Percentiles rank a stretch among this genome's conserved stretches.
Conservation (phyloP, 2,797 vertebrate genomes). For the Sebastes matsubarae region DNA sequence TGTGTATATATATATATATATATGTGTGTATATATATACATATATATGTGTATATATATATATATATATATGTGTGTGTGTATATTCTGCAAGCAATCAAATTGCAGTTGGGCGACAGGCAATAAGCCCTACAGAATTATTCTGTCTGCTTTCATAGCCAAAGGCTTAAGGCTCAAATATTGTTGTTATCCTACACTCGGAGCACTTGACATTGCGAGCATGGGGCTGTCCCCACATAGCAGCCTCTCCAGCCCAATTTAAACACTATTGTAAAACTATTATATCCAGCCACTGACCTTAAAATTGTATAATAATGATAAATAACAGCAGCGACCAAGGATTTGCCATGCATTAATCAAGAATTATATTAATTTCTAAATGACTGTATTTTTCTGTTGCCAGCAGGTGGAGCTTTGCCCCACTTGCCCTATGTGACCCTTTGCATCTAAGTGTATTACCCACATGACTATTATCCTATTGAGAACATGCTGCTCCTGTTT, state of each 20-base stretch:
- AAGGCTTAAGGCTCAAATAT: neutral
- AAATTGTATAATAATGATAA: neutral
- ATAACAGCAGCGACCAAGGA: neutral
- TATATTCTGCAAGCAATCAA: no score
- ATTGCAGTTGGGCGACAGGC: no score
- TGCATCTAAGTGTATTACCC: neutral
- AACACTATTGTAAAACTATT: neutral
- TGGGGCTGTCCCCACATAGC: neutral
- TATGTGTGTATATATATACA: no score
- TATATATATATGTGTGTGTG: rapidly evolving
- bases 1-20: no score
- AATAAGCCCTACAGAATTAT: no score
- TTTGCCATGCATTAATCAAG: neutral
- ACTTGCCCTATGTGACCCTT: neutral
- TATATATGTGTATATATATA: no score
- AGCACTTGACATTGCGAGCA: neutral
- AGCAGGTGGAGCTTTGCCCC: neutral
- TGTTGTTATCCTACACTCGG: neutral
- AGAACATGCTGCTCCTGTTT: neutral
- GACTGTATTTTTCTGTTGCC: neutral
- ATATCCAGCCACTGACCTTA: neutral
- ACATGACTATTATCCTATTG: neutral
- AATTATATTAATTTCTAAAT: neutral
- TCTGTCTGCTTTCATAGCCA: neutral
- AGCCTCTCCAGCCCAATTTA: neutral